Base-by-base conservation (phyloP, 2,888 invertebrate genomes). In the Apotomis turbidana region DNA sequence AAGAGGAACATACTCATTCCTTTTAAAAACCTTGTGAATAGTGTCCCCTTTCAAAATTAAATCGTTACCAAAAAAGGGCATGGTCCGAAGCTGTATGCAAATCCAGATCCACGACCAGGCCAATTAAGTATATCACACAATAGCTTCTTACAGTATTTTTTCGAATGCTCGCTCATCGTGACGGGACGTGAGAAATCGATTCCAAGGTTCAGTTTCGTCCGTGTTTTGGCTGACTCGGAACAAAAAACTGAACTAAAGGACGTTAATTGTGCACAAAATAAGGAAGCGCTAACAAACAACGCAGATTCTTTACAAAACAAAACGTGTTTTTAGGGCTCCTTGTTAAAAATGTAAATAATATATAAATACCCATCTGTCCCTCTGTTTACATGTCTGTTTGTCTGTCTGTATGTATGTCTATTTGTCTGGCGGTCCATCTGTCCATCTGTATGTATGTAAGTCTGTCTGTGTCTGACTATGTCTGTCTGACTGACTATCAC, bases 121-220 rank as follows among this genome's bases (percentile, higher is more conserved):
- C 54, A 72, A 68, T 72, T 63, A 52, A 63, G 58, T 27, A 52
- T 15, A 67, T 59, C 71, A 66, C 74, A 78, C 80, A 80, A 79
- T 78, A 71, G 77, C 74, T 72, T 74, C 75, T 80, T 79, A 83
- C 79, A 74, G 46, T 62, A 57, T 80, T 73, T 82, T 74, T 63
- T 76, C 73, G 77, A 78, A 78, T 77, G 78, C 72, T 76, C 76
- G 79, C 71, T 74, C 78, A 76, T 79, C 76, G 78, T 78, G 78
- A 80, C 78, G 74, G 75, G 75, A 73, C 82, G 81, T 83, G 82
- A 80, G 80, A 85, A 84, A 83, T 83, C 80, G 77, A 81, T 82
- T 81, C 78, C 80, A 84, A 84, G 81, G 82, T 74, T 76, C 72
- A 73, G 71, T 68, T 70, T 76, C 63, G 71, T 75, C 63, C 76